Conservation (phyloP, 2,113 vertebrate species). For the Pycnonotus jocosus region DNA sequence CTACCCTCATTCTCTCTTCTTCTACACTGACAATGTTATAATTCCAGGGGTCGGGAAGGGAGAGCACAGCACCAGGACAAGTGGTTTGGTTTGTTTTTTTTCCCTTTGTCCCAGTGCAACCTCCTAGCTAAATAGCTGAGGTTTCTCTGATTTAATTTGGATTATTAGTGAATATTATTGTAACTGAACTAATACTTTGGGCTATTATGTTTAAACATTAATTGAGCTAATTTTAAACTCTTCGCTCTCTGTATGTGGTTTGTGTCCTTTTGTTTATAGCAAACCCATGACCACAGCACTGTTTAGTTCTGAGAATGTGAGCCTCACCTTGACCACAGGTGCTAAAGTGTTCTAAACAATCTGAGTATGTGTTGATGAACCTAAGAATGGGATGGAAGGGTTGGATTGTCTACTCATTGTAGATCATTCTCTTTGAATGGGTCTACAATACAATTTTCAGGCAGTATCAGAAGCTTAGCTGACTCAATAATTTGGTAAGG, state of each 20-base stretch:
- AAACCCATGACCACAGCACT: not conserved
- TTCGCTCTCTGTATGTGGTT: not conserved
- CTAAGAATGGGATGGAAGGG: not conserved
- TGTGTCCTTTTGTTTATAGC: not conserved
- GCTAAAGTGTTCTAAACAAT: not conserved
- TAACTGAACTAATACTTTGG: not conserved
- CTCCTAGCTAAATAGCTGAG: not conserved
- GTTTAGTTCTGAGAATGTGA: not conserved
- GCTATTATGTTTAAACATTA: not conserved
- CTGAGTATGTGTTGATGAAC: not conserved
- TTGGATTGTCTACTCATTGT: fast-evolving
- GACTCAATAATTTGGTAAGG: not conserved
- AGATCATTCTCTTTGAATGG: not conserved
- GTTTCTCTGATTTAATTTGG: not conserved
- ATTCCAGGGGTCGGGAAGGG: not conserved
- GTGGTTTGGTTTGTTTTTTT: not conserved
- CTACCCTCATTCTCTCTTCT: not conserved
- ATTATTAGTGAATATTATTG: not conserved
- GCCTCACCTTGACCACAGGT: not conserved
- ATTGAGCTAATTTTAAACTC: not conserved
- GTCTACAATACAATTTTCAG: not conserved
- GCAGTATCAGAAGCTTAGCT: not conserved
- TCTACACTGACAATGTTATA: not conserved
- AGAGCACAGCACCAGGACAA: not conserved
- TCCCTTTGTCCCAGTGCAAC: not conserved